A percentile compares a stretch with the other conserved stretches of the same genome.
These are phyloP conservation scores for Lanistes nyassanus DNA, from an alignment of 1,140 invertebrate species.

Conservation along the genomic window DNA sequence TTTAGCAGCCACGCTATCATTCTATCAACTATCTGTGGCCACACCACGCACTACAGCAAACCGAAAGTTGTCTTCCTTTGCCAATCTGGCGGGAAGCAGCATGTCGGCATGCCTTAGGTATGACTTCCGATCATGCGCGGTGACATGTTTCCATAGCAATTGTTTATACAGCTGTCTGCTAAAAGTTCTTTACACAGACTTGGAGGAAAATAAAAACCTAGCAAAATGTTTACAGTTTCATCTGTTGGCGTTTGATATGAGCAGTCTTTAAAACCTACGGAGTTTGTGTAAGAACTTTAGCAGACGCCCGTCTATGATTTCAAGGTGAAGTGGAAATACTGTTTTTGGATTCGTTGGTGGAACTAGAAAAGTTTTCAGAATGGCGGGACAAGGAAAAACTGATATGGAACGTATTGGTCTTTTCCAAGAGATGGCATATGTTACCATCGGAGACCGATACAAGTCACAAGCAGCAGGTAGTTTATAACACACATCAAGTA, in stretches of 20 bases:
- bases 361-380: conserved; percentile 26
- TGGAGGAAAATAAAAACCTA: background rate
- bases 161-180: conserved; percentile 45
- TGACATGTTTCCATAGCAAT: conserved; percentile 57
- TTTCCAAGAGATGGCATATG: conserved; percentile 66
- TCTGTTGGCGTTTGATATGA: too few relatives aligned
- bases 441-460: conserved; percentile 64
- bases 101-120: background rate
- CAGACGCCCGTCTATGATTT: background rate
- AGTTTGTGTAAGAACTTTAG: background rate
- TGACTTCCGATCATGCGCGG: conserved; percentile 43
- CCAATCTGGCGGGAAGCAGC: background rate
- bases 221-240: background rate
- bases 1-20: background rate
- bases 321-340: background rate
- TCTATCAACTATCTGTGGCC: background rate
- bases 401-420: conserved; percentile 68
- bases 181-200: background rate
- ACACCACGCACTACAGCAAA: background rate
- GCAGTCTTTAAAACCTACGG: background rate
- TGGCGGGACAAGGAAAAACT: conserved; percentile 70
- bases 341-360: background rate
- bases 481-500: background rate
- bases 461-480: conserved; percentile 41
- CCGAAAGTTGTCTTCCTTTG: background rate